Conservation (phyloP, 2,888 invertebrate genomes). For the Carabus problematicus region DNA sequence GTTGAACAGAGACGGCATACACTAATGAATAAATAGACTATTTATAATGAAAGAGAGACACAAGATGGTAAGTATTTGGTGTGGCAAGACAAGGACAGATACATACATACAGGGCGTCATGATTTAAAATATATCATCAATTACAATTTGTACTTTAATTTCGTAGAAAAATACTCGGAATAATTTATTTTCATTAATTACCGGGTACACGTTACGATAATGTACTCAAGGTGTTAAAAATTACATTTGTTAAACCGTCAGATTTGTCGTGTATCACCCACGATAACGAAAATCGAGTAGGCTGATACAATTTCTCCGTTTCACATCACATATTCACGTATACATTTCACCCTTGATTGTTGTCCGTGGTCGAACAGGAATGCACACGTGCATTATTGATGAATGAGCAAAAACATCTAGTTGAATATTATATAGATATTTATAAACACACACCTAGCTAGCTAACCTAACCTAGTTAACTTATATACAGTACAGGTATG, state of each 20-base stretch:
- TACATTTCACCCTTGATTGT: no score
- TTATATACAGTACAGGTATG: no score
- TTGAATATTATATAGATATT: no score
- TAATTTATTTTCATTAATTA: conserved; percentile 42
- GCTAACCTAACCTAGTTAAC: no score
- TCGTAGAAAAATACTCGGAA: conserved; percentile 40
- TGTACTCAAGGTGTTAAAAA: conserved; percentile 23
- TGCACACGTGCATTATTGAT: no score
- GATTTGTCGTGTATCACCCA: conserved; percentile 12
- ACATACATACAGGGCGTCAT: conserved; percentile 37
- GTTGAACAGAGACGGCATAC: conserved; percentile 47
- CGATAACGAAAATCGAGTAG: conserved; percentile 6
- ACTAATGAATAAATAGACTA: conserved; percentile 52
- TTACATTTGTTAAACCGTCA: conserved; percentile 7
- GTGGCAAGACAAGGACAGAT: conserved; percentile 20
- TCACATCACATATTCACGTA: no score
- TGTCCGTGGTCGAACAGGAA: no score
- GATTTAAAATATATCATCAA: conserved; percentile 51
- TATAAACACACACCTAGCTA: no score
- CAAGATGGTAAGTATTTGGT: conserved; percentile 44
- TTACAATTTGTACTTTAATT: conserved; percentile 46
- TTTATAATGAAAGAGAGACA: conserved; percentile 49
- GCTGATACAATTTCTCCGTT: conserved; percentile 19
- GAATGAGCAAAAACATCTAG: no score
- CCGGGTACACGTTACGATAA: conserved; percentile 1